Evolutionary conservation across 2,113 vertebrate species (phyloP).

Genomic region (Harpagus bidentatus): DNA sequence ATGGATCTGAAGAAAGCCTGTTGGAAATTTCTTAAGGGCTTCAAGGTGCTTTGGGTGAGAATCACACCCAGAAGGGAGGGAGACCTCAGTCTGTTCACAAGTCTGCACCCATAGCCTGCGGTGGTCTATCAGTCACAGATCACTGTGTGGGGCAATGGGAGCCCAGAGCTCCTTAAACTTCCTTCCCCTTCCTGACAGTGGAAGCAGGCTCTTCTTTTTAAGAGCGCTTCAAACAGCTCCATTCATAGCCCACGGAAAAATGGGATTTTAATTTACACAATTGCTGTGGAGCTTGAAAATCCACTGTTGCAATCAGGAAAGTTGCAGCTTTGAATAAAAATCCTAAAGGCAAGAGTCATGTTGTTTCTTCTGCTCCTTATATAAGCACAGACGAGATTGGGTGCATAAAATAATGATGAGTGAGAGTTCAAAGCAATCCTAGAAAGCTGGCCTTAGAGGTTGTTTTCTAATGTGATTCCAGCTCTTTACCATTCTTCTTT

Average conservation of each 20-base stretch:
- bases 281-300: constrained; percentile 39
- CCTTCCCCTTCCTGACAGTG: neutral
- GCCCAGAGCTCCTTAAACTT: neutral
- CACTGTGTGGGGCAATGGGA: neutral
- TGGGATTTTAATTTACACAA: constrained; percentile 19
- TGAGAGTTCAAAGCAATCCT: constrained; percentile 51
- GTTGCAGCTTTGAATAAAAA: constrained; percentile 47
- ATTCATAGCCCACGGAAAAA: neutral
- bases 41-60: neutral
- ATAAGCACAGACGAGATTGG: constrained; percentile 28
- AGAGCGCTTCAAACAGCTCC: neutral
- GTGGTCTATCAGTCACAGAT: no score
- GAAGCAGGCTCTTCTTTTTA: neutral
- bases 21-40: neutral
- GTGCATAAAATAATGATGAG: constrained; percentile 54
- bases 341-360: neutral
- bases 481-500: neutral
- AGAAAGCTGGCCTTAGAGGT: neutral
- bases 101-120: neutral
- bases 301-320: neutral
- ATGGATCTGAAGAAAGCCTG: neutral
- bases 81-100: neutral
- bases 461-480: neutral
- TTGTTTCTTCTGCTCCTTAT: constrained; percentile 7
- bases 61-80: no score